These are phyloP conservation scores for Parazoanthus darwini DNA, from an alignment of 92 coral and sea anemone species.

Conservation along the genomic window DNA sequence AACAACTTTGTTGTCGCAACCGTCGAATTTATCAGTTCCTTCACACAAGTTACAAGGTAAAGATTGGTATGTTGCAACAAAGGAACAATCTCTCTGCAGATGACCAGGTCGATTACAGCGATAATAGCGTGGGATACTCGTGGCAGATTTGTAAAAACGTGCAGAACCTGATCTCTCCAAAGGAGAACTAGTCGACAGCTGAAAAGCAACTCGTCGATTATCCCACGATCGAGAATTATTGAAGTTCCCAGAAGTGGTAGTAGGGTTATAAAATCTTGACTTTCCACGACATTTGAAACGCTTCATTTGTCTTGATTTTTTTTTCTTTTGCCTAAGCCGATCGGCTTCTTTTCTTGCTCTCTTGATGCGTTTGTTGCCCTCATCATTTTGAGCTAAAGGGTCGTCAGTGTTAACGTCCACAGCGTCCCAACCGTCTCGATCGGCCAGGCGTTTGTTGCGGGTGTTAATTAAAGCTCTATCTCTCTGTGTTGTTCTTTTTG, in stretches of 20 bases:
- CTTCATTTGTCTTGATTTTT: neutral
- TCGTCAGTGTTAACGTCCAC: neutral
- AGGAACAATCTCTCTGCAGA: conserved; percentile 3
- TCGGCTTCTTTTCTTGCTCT: neutral
- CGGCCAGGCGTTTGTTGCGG: neutral
- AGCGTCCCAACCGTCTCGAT: neutral
- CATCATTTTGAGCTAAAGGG: neutral
- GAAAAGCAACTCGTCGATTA: neutral
- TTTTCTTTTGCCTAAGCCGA: neutral
- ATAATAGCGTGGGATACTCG: neutral
- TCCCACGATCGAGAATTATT: neutral
- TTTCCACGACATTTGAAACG: neutral
- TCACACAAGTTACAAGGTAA: neutral
- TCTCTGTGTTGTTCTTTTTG: neutral
- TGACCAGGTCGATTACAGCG: conserved; percentile 2
- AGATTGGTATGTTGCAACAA: neutral
- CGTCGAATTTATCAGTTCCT: too few relatives aligned
- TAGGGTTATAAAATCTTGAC: neutral
- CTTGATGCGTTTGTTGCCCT: neutral
- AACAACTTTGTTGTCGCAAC: neutral
- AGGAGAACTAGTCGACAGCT: neutral
- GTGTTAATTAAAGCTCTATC: neutral
- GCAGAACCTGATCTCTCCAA: neutral
- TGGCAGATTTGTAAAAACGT: neutral
- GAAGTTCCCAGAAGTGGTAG: too few relatives aligned